Evolutionary conservation across 2,113 vertebrate species (phyloP).

Genomic region (Gulo gulo): DNA sequence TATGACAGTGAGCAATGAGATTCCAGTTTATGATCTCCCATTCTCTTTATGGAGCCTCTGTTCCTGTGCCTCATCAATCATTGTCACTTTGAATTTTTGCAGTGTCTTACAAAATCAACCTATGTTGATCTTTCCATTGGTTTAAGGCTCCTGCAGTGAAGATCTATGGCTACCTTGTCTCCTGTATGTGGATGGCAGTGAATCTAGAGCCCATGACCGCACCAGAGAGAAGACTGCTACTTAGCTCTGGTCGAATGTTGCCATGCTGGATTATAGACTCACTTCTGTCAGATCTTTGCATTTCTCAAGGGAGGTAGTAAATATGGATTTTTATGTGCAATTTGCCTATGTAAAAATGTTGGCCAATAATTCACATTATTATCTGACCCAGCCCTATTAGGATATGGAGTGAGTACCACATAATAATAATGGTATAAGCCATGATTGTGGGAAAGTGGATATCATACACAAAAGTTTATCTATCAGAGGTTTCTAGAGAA

Average conservation of each 20-base stretch:
- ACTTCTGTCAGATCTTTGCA: neutral
- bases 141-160: conserved; percentile 23
- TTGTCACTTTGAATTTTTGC: conserved; percentile 57
- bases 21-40: conserved; percentile 38
- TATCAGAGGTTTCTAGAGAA: neutral
- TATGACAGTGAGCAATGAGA: conserved; percentile 47
- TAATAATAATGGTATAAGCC: neutral
- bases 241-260: neutral
- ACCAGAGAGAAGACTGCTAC: neutral
- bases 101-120: conserved; percentile 47
- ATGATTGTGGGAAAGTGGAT: neutral
- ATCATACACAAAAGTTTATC: neutral
- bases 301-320: neutral
- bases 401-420: neutral
- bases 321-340: neutral
- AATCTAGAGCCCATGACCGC: neutral
- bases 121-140: neutral
- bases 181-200: neutral
- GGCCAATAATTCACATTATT: neutral
- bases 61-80: conserved; percentile 38
- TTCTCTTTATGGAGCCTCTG: conserved; percentile 25
- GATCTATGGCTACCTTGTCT: neutral
- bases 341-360: conserved; percentile 7
- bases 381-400: neutral
- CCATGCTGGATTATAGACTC: neutral